Evolutionary conservation across 53 echinoderm and acorn worm genomes (phyloP).

Genomic region (Astropecten irregularis): DNA sequence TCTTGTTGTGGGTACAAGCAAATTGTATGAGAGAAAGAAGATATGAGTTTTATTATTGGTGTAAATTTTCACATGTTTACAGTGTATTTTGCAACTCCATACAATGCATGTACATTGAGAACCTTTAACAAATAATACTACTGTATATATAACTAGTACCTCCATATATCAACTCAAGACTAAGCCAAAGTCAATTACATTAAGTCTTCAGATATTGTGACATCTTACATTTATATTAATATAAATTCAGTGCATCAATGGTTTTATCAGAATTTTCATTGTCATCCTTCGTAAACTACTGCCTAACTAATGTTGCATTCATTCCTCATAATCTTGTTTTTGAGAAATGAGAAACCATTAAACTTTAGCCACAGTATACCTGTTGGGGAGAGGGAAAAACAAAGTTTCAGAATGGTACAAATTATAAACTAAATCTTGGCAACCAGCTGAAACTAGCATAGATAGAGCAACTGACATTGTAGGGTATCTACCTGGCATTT

Average conservation of each 20-base stretch:
- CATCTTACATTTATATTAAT: background rate
- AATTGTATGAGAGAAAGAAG: conserved; percentile 3
- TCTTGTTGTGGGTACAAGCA: conserved; percentile 11
- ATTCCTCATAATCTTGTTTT: conserved; percentile 4
- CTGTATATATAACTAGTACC: background rate
- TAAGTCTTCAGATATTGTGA: conserved; percentile 3
- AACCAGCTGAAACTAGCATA: background rate
- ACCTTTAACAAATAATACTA: conserved; percentile 16
- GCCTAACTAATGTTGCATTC: conserved; percentile 3
- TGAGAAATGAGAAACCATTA: conserved; percentile 28
- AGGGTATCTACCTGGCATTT: background rate
- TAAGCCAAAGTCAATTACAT: conserved; percentile 17
- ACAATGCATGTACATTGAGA: conserved; percentile 9
- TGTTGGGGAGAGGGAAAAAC: background rate
- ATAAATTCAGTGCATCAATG: conserved; percentile 12
- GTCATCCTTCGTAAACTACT: background rate
- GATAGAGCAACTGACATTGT: conserved; percentile 8
- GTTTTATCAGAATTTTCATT: conserved; percentile 19
- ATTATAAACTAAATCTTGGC: conserved; percentile 27
- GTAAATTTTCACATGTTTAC: conserved; percentile 10
- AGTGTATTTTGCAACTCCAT: conserved; percentile 19
- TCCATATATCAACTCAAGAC: conserved; percentile 22
- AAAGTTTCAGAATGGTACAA: conserved; percentile 13
- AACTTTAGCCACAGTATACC: conserved; percentile 13
- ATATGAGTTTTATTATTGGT: conserved; percentile 16